These are phyloP conservation scores for Thymelicus sylvestris DNA, from an alignment of 2,888 invertebrate genomes.

Conservation along the genomic window DNA sequence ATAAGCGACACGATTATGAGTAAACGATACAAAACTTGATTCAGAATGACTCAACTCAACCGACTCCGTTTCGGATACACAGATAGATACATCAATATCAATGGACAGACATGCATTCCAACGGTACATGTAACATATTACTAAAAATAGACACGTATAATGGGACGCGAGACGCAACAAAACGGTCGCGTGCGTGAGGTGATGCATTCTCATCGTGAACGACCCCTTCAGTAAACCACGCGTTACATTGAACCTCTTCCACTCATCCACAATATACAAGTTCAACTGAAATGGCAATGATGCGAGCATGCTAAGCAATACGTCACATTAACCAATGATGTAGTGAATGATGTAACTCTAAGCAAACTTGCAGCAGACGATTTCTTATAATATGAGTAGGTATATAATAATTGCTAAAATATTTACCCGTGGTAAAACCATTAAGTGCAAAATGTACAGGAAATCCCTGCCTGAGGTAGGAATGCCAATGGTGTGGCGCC, in stretches of 20 bases:
- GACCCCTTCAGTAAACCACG: constrained; percentile 49
- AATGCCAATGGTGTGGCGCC: not conserved
- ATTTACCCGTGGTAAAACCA: constrained; percentile 16
- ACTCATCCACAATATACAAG: constrained; percentile 48
- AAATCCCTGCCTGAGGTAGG: not conserved
- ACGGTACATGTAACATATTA: constrained; percentile 30
- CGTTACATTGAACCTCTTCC: constrained; percentile 61
- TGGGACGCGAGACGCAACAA: constrained; percentile 50
- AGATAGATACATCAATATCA: constrained; percentile 38
- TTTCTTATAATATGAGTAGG: constrained; percentile 49
- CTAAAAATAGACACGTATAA: constrained; percentile 35
- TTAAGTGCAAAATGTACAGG: not conserved
- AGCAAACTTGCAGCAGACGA: constrained; percentile 71
- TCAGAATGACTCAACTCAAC: constrained; percentile 14
- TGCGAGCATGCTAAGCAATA: constrained; percentile 43
- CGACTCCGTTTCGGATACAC: constrained; percentile 20
- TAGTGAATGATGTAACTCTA: constrained; percentile 73
- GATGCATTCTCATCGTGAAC: constrained; percentile 42
- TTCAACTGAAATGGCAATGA: constrained; percentile 58
- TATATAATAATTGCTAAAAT: constrained; percentile 34
- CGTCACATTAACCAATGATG: constrained; percentile 40
- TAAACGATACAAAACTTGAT: constrained; percentile 5
- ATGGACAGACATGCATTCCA: constrained; percentile 58
- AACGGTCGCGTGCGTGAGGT: constrained; percentile 52
- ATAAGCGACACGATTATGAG: not conserved